Conservation (phyloP, 2,797 vertebrate genomes). For the Nasua narica region DNA sequence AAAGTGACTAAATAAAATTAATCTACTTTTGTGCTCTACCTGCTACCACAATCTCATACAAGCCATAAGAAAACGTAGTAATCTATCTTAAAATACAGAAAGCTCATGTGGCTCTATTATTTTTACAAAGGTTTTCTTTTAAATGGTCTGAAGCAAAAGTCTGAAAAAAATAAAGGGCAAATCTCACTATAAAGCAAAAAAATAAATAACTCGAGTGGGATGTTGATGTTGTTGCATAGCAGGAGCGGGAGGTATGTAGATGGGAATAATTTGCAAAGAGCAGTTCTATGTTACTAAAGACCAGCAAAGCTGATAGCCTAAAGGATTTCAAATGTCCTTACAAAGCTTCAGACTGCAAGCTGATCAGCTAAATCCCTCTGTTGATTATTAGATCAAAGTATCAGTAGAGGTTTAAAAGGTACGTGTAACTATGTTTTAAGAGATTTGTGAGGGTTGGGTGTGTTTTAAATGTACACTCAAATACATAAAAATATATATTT, state of each 20-base stretch:
- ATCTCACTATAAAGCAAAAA: background rate
- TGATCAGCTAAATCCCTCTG: background rate
- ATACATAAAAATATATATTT: background rate
- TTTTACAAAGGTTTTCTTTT: background rate
- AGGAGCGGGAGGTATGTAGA: no score
- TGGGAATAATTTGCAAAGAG: background rate
- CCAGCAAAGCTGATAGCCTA: background rate
- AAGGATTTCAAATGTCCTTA: background rate
- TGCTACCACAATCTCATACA: background rate
- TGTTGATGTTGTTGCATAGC: background rate
- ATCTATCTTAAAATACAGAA: background rate
- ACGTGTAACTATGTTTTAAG: background rate
- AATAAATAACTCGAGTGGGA: background rate
- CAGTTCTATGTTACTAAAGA: background rate
- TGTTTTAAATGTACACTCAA: background rate
- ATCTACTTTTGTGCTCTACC: background rate
- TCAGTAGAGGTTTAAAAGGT: background rate
- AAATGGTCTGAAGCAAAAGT: background rate
- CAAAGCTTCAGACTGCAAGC: background rate
- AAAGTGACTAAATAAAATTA: background rate
- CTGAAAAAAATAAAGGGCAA: background rate
- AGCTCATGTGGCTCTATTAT: background rate
- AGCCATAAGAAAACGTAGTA: background rate
- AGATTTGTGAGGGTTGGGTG: fast-evolving
- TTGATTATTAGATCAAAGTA: background rate